Conservation (phyloP, 37 sponge, comb jelly and placozoan species). For the Eunapius fragilis region DNA sequence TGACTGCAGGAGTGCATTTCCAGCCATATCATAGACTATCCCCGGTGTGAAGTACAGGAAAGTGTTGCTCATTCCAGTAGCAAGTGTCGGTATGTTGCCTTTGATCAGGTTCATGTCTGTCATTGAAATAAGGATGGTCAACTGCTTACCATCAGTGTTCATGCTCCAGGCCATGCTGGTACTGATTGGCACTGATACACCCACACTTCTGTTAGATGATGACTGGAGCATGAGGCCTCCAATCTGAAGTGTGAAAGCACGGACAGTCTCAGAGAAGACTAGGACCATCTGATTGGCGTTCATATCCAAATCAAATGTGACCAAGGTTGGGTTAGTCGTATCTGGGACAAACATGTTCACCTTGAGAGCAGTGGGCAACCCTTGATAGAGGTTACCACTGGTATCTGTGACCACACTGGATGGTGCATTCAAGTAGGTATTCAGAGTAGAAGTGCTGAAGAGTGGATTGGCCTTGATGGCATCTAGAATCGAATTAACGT, state of each 20-base stretch:
- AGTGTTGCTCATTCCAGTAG: slow-evolving; percentile 54
- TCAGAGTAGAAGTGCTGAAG: slow-evolving; percentile 54
- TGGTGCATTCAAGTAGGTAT: slow-evolving; percentile 55
- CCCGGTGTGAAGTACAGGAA: slow-evolving; percentile 48
- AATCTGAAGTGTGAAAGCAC: slow-evolving; percentile 48
- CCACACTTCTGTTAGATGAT: neutral
- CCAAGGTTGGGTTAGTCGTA: slow-evolving; percentile 60
- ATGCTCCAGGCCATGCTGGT: slow-evolving; percentile 2
- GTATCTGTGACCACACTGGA: slow-evolving; percentile 62
- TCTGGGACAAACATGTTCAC: slow-evolving; percentile 56
- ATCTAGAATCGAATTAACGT: slow-evolving; percentile 64
- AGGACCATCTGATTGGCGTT: slow-evolving; percentile 65
- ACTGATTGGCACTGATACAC: neutral
- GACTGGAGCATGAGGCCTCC: slow-evolving; percentile 55
- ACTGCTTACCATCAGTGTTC: slow-evolving; percentile 2
- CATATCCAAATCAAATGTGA: slow-evolving; percentile 73
- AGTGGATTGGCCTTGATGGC: slow-evolving; percentile 60
- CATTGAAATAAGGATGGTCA: slow-evolving; percentile 44
- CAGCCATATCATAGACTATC: slow-evolving; percentile 74
- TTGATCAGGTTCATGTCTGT: slow-evolving; percentile 80
- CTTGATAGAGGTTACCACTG: slow-evolving; percentile 34
- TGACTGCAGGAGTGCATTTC: slow-evolving; percentile 25
- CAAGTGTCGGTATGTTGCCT: slow-evolving; percentile 29
- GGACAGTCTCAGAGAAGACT: slow-evolving; percentile 83
- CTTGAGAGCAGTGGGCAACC: slow-evolving; percentile 12